phyloP scores from a whole-genome alignment of 2,888 invertebrate species.

The Adineta ricciae region DNA sequence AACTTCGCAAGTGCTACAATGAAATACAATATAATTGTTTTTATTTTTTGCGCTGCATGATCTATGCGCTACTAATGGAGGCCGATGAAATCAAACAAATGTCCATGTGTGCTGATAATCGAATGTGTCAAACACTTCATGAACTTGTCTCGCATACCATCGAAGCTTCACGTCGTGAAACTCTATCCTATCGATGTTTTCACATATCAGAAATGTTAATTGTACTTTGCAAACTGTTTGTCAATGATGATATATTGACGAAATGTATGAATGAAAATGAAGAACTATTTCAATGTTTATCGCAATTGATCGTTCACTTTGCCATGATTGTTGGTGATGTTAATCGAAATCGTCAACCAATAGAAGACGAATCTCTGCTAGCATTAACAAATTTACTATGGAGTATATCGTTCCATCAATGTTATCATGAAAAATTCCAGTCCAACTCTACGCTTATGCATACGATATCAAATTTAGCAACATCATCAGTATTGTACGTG shows the following conservation, averaged over 20 bases:
- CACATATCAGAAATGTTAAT: neutral
- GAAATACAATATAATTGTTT: neutral
- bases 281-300: neutral
- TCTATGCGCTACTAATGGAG: neutral
- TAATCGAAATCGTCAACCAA: neutral
- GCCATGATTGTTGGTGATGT: neutral
- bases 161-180: neutral
- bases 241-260: neutral
- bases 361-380: neutral
- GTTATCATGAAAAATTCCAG: neutral
- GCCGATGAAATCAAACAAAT: neutral
- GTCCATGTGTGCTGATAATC: neutral
- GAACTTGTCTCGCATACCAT: neutral
- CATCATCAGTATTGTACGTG: neutral
- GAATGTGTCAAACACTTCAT: neutral
- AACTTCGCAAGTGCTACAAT: neutral
- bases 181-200: neutral
- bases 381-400: neutral
- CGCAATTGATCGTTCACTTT: neutral
- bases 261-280: neutral
- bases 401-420: conserved; percentile 6
- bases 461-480: neutral
- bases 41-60: neutral
- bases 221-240: neutral
- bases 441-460: neutral